Conservation (phyloP, 2,888 invertebrate genomes). For the Brenthis daphne region DNA sequence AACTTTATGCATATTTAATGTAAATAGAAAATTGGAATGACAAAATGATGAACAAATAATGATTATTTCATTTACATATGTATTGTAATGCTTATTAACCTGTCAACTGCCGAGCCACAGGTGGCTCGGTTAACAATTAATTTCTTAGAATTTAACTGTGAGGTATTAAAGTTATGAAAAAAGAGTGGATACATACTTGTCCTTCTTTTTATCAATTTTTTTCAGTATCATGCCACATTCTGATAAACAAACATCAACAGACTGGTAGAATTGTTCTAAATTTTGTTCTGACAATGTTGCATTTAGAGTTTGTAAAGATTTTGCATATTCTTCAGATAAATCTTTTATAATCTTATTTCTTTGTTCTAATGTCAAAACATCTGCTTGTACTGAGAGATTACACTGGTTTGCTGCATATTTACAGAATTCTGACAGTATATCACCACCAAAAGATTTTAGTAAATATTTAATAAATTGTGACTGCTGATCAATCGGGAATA, state of each 20-base stretch:
- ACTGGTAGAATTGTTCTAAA: slow-evolving; percentile 90
- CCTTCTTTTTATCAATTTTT: slow-evolving; percentile 95
- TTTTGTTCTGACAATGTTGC: slow-evolving; percentile 85
- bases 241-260: slow-evolving; percentile 87
- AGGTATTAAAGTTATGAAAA: neutral
- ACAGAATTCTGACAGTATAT: slow-evolving; percentile 90
- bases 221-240: slow-evolving; percentile 90
- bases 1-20: no score
- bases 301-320: slow-evolving; percentile 85
- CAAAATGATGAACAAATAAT: no score
- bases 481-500: slow-evolving; percentile 84
- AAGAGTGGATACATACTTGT: slow-evolving; percentile 69
- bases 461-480: slow-evolving; percentile 89
- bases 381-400: slow-evolving; percentile 83
- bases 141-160: no score
- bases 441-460: slow-evolving; percentile 91
- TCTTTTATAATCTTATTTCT: slow-evolving; percentile 87
- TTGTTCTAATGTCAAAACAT: slow-evolving; percentile 84
- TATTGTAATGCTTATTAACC: no score
- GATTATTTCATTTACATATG: no score
- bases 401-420: slow-evolving; percentile 90
- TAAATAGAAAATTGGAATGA: no score
- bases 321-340: slow-evolving; percentile 85
- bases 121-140: no score
- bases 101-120: no score